These are phyloP conservation scores for Dasyprocta punctata DNA, from an alignment of 2,113 vertebrate genomes.

Conservation along the genomic window DNA sequence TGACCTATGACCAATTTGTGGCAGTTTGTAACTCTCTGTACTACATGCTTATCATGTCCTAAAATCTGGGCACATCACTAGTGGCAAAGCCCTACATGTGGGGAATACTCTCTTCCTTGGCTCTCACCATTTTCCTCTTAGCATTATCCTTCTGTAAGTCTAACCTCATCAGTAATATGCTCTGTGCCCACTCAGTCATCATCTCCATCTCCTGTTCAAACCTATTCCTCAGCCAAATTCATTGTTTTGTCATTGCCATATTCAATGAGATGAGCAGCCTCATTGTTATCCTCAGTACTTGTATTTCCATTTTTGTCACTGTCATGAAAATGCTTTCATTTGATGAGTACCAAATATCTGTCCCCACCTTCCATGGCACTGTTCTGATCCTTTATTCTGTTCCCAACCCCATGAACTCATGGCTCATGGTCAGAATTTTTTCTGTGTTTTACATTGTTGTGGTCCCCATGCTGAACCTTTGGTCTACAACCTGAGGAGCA, in stretches of 20 bases:
- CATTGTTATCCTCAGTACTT: slow-evolving; percentile 67
- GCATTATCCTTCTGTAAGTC: slow-evolving; percentile 53
- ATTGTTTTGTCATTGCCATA: slow-evolving; percentile 25
- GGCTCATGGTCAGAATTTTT: no score
- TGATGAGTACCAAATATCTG: no score
- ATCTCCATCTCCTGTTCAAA: slow-evolving; percentile 73
- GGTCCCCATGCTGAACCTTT: no score
- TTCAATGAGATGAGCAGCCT: slow-evolving; percentile 69
- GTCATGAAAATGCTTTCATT: background rate
- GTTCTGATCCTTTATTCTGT: slow-evolving; percentile 64
- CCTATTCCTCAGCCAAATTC: slow-evolving; percentile 53
- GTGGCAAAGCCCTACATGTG: background rate
- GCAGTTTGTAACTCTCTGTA: background rate
- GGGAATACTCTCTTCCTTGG: slow-evolving; percentile 18
- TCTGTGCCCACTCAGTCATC: slow-evolving; percentile 72
- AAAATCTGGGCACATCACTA: slow-evolving; percentile 27
- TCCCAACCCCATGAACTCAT: no score
- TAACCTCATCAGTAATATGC: slow-evolving; percentile 71
- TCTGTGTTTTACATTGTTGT: no score
- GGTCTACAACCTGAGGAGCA: no score
- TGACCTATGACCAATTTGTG: slow-evolving; percentile 74
- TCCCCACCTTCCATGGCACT: slow-evolving; percentile 51
- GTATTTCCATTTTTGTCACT: slow-evolving; percentile 66
- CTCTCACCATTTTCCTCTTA: slow-evolving; percentile 24
- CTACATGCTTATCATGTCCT: slow-evolving; percentile 31